These are phyloP conservation scores for Budorcas taxicolor DNA, from an alignment of 2,113 vertebrate species.

Conservation along the genomic window DNA sequence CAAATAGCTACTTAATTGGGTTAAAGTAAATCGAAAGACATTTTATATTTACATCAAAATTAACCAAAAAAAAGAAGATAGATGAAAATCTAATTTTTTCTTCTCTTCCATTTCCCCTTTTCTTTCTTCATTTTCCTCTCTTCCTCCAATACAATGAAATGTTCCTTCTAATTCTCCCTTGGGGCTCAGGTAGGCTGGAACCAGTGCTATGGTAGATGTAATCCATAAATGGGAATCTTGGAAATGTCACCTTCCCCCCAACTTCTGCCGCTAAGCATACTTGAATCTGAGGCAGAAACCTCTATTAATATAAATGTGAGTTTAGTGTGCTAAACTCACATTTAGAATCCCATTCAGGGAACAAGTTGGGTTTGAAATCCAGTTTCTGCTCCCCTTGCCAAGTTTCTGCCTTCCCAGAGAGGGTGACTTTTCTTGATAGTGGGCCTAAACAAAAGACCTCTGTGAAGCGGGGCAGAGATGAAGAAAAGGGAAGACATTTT, in stretches of 20 bases:
- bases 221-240: neutral
- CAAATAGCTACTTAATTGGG: neutral
- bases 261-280: neutral
- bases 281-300: neutral
- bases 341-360: neutral
- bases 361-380: neutral
- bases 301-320: neutral
- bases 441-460: neutral
- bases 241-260: neutral
- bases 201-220: neutral
- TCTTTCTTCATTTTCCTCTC: neutral
- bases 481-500: neutral
- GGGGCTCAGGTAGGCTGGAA: neutral
- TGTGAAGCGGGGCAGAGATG: neutral
- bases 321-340: neutral
- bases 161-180: neutral
- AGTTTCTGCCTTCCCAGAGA: neutral
- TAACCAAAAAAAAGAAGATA: neutral
- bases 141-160: neutral
- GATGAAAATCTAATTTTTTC: neutral
- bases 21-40: neutral
- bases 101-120: neutral
- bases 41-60: constrained; percentile 10
- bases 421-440: no score
- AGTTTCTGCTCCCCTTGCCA: neutral